These are phyloP conservation scores for Guaruba guarouba DNA, from an alignment of 2,113 vertebrate species.

Conservation along the genomic window DNA sequence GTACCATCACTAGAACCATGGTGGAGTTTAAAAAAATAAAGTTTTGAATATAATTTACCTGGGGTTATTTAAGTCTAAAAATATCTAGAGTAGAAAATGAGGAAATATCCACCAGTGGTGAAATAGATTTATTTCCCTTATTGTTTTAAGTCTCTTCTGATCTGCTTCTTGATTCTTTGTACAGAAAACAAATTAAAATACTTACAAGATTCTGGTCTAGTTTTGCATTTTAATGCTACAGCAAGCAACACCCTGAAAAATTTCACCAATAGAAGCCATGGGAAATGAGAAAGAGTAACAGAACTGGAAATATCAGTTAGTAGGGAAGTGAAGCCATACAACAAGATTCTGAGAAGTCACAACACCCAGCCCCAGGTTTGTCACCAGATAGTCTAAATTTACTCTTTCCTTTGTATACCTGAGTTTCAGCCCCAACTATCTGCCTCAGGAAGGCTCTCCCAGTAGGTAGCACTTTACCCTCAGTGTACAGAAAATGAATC, in stretches of 20 bases:
- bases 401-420: neutral
- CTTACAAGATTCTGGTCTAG: neutral
- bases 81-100: neutral
- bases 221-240: neutral
- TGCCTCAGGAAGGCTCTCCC: neutral
- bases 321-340: neutral
- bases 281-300: neutral
- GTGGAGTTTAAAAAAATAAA: neutral
- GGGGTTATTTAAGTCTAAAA: neutral
- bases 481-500: neutral
- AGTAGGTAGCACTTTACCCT: neutral
- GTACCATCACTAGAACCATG: neutral
- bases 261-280: neutral
- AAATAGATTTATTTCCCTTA: slow-evolving; percentile 2
- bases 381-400: neutral
- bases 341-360: neutral
- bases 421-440: neutral
- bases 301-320: neutral
- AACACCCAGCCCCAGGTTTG: neutral
- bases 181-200: neutral
- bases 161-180: neutral
- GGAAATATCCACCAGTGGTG: neutral
- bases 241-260: neutral
- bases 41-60: neutral
- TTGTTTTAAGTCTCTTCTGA: slow-evolving; percentile 2